Evolutionary conservation across 2,113 vertebrate genomes (phyloP).

Genomic region (Toxotes jaculatrix): DNA sequence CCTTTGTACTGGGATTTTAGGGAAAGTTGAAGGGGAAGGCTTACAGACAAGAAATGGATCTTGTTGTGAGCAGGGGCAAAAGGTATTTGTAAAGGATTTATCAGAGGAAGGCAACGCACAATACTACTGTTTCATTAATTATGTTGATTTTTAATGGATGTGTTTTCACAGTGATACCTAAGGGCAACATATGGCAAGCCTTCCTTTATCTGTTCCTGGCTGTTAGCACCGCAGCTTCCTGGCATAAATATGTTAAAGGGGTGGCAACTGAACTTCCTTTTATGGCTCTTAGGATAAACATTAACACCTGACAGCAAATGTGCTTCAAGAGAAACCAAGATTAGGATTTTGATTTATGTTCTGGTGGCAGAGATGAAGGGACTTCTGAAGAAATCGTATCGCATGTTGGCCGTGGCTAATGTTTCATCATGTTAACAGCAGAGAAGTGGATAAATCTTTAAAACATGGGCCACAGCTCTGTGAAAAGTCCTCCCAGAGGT

Average conservation of each 20-base stretch:
- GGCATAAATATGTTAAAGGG: slow-evolving; percentile 78
- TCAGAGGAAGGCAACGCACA: slow-evolving; percentile 29
- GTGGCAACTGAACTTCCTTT: slow-evolving; percentile 74
- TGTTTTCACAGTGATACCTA: slow-evolving; percentile 53
- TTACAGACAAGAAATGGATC: slow-evolving; percentile 45
- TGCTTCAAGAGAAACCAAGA: slow-evolving; percentile 67
- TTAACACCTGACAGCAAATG: slow-evolving; percentile 78
- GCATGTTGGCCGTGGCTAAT: slow-evolving; percentile 14
- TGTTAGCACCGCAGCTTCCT: slow-evolving; percentile 75
- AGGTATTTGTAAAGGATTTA: slow-evolving; percentile 41
- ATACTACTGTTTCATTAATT: slow-evolving; percentile 50
- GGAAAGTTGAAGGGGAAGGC: slow-evolving; percentile 60
- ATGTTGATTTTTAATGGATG: slow-evolving; percentile 61
- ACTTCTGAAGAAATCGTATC: slow-evolving; percentile 16
- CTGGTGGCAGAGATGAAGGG: slow-evolving; percentile 43
- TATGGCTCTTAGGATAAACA: slow-evolving; percentile 78
- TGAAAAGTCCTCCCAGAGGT: slow-evolving; percentile 46
- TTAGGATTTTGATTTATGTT: slow-evolving; percentile 45
- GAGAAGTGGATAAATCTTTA: slow-evolving; percentile 56
- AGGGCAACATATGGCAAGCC: slow-evolving; percentile 69
- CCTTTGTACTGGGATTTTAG: slow-evolving; percentile 53
- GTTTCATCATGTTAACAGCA: slow-evolving; percentile 57
- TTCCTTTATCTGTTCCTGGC: slow-evolving; percentile 69
- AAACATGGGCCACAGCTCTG: slow-evolving; percentile 43
- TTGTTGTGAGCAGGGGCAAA: slow-evolving; percentile 33